phyloP scores from a whole-genome alignment of 2,888 invertebrate genomes.

The Miltochrista miniata region DNA sequence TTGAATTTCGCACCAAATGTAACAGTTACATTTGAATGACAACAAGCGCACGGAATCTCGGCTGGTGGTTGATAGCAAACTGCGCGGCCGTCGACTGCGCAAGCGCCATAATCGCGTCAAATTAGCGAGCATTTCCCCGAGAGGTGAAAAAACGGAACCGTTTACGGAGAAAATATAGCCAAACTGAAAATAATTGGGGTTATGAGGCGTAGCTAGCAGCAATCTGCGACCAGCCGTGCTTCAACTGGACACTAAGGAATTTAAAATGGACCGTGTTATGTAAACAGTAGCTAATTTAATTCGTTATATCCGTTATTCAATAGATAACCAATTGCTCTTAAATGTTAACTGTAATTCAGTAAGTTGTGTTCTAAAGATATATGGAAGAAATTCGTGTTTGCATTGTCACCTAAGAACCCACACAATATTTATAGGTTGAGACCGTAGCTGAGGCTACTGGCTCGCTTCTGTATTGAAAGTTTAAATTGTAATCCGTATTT shows the following conservation, averaged over 20 bases:
- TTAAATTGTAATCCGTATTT: too few relatives aligned
- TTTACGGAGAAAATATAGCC: constrained; percentile 69
- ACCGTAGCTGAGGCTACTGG: too few relatives aligned
- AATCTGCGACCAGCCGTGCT: constrained; percentile 9
- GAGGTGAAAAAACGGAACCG: constrained; percentile 74
- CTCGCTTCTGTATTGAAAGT: too few relatives aligned
- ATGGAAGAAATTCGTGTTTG: too few relatives aligned
- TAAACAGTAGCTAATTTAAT: background rate
- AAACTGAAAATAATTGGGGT: constrained; percentile 69
- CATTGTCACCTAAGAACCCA: too few relatives aligned
- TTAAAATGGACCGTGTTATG: constrained; percentile 3
- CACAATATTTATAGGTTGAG: too few relatives aligned
- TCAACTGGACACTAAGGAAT: constrained; percentile 5
- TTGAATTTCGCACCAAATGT: constrained; percentile 44
- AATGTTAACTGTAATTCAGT: too few relatives aligned
- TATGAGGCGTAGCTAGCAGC: constrained; percentile 50
- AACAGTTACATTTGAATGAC: constrained; percentile 34
- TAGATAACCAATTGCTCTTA: background rate
- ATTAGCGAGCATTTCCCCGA: constrained; percentile 74
- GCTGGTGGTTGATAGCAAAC: constrained; percentile 55
- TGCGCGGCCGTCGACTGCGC: constrained; percentile 53
- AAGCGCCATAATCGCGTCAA: constrained; percentile 64
- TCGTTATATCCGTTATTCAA: background rate
- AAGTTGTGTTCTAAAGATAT: too few relatives aligned
- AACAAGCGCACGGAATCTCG: constrained; percentile 56